Conservation (phyloP, 2,113 vertebrate genomes). For the Archilochus colubris region DNA sequence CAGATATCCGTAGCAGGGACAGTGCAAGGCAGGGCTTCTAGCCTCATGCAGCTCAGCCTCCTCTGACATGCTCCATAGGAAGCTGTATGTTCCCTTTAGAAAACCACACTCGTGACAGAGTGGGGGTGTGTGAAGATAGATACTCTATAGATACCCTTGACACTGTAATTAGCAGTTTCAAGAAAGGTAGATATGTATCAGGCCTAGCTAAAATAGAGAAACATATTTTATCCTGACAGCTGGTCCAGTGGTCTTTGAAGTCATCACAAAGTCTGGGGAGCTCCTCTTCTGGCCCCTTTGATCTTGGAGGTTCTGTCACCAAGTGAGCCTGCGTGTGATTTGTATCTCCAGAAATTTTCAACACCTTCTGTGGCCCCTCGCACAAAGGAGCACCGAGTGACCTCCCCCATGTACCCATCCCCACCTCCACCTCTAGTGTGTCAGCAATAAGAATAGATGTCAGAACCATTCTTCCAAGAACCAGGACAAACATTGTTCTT, state of each 20-base stretch:
- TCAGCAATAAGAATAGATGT: neutral
- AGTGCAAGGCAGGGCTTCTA: neutral
- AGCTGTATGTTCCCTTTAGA: neutral
- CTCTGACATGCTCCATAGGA: neutral
- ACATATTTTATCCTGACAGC: neutral
- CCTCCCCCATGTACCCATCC: accelerated
- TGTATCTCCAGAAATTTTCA: neutral
- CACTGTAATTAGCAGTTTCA: neutral
- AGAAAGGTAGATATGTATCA: neutral
- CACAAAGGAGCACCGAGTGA: accelerated
- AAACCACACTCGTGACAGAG: neutral
- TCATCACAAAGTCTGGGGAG: neutral
- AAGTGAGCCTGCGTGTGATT: accelerated
- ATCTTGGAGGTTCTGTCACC: neutral
- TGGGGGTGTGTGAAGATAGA: neutral
- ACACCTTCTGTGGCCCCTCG: accelerated
- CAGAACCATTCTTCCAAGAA: accelerated
- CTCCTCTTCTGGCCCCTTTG: accelerated
- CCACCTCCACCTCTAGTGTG: no score
- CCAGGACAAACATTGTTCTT: neutral
- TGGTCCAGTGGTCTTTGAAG: neutral
- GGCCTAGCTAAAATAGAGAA: neutral
- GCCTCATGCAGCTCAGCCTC: neutral
- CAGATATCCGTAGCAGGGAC: neutral
- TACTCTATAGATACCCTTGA: neutral